phyloP scores from a whole-genome alignment of 2,888 invertebrate genomes.

The Aleiodes alternator region DNA sequence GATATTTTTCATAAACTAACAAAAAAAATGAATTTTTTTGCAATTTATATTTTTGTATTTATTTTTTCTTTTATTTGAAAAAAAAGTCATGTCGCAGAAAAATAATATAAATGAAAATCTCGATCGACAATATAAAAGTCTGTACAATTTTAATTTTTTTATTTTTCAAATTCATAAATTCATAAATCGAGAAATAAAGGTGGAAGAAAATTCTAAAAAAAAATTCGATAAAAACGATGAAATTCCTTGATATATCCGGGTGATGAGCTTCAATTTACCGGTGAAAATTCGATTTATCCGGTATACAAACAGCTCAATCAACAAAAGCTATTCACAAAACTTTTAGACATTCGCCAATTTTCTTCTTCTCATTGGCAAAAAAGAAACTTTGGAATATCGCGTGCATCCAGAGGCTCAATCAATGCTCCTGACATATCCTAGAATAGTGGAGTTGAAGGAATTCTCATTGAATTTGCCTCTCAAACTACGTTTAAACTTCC shows the following conservation, averaged over 20 bases:
- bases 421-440: slow-evolving; percentile 59
- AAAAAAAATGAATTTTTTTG: too few relatives aligned
- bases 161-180: too few relatives aligned
- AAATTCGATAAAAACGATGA: not conserved
- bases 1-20: too few relatives aligned
- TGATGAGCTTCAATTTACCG: not conserved
- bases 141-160: too few relatives aligned
- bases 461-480: slow-evolving; percentile 14
- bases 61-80: too few relatives aligned
- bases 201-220: slow-evolving; percentile 1
- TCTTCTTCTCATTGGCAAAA: slow-evolving; percentile 35
- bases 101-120: too few relatives aligned
- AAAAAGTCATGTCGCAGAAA: too few relatives aligned
- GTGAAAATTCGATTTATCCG: slow-evolving; percentile 18
- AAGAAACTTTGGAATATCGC: slow-evolving; percentile 47
- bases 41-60: too few relatives aligned
- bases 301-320: slow-evolving; percentile 1
- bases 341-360: not conserved
- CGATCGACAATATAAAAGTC: too few relatives aligned
- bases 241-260: too few relatives aligned
- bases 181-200: too few relatives aligned
- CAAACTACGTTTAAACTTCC: slow-evolving; percentile 5
- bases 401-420: slow-evolving; percentile 60
- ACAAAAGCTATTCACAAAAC: too few relatives aligned
- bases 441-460: slow-evolving; percentile 23